Evolutionary conservation across 2,888 invertebrate genomes (phyloP).

Genomic region (Chrysolina americana): DNA sequence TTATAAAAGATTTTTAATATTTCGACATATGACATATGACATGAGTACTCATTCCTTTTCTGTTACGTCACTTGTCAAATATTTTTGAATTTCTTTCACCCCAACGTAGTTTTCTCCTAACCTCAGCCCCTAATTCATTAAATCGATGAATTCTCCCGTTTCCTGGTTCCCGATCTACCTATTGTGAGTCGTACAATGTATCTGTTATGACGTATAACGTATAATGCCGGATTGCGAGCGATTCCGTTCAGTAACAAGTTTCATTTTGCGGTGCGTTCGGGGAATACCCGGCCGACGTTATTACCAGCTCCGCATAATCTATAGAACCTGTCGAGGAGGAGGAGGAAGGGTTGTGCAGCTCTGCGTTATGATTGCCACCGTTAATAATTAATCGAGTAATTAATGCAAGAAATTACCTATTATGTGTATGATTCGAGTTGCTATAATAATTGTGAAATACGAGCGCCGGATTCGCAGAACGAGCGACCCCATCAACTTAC

Average conservation of each 20-base stretch:
- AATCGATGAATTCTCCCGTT: neutral
- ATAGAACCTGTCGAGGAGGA: conserved; percentile 61
- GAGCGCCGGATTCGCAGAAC: conserved; percentile 55
- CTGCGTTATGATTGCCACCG: conserved; percentile 71
- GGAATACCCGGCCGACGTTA: conserved; percentile 64
- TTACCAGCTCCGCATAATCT: conserved; percentile 58
- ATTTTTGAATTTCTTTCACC: too few relatives aligned
- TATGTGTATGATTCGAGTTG: conserved; percentile 71
- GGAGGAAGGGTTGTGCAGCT: conserved; percentile 66
- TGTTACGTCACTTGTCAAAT: too few relatives aligned
- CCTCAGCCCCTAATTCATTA: neutral
- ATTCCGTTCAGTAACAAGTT: conserved; percentile 57
- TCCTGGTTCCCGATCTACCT: conserved; percentile 6
- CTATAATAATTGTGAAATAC: conserved; percentile 71
- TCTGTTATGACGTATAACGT: neutral
- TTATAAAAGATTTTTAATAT: too few relatives aligned
- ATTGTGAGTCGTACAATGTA: conserved; percentile 6
- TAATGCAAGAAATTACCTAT: conserved; percentile 73
- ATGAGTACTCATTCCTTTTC: too few relatives aligned
- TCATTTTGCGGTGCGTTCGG: conserved; percentile 65
- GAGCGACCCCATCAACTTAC: conserved; percentile 44
- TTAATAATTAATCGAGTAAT: conserved; percentile 72
- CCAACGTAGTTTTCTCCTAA: too few relatives aligned
- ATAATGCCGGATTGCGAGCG: conserved; percentile 6
- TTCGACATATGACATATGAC: too few relatives aligned